Evolutionary conservation across 2,888 invertebrate genomes (phyloP), one percentile per base, ranked within the genome.

Genomic region (Drosophila mimetica): DNA sequence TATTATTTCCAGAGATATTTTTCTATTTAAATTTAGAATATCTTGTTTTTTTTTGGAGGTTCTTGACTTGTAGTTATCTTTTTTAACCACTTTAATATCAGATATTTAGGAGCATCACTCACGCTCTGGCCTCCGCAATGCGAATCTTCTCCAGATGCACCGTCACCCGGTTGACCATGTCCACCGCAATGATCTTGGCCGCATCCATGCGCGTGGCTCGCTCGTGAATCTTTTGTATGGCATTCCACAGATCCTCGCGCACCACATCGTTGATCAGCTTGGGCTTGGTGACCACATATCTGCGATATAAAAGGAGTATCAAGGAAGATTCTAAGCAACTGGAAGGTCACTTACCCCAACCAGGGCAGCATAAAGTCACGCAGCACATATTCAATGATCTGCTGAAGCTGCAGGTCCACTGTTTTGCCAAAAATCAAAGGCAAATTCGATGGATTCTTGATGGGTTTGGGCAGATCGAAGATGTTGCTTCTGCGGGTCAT

Each of bases 81-180:
- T 9, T 9, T 11, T 9, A 30, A 8, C 28, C 8, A 30, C 28
- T 3, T 9, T 9, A 30, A 46, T 44, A 8, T 1, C 94, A 7
- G 18, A 20, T 20, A n/a, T 13, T n/a, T 20, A 41, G 2, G 20
- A 1, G n/a, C 1, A 11, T 6, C 2, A 44, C 95, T 94, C 92
- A 96, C 96, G 94, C 94, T 89, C 94, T 93, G 77, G 94, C 94
- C 90, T 95, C 95, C 9, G 96, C 95, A 88, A 95, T 94, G 76
- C 96, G 93, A 66, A 97, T 96, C 88, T 95, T 95, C 89, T 96
- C 96, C 92, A 97, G 96, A 93, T 98, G 97, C 66, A 94, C 94
- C 11, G 96, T 96, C 28, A 97, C 94, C 90, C 95, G 95, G 70
- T 94, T 94, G 2, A 97, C 95, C 93, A 97, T 95, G 90, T 96